Evolutionary conservation across 2,113 vertebrate species (phyloP).

Genomic region (Anhinga rufa): DNA sequence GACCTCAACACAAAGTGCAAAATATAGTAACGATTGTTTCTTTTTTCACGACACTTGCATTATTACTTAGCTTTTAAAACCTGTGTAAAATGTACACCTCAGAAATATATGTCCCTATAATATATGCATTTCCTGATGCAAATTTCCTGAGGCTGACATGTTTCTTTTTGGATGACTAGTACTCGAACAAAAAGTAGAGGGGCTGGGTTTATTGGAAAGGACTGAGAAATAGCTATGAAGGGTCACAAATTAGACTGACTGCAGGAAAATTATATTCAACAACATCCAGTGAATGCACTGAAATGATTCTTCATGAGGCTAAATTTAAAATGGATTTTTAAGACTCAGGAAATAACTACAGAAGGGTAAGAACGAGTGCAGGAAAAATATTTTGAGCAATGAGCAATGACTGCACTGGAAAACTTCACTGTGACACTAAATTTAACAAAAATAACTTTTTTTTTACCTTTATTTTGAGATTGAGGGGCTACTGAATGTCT

Average conservation of each 20-base stretch:
- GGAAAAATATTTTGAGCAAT: background rate
- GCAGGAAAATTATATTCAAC: background rate
- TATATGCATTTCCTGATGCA: background rate
- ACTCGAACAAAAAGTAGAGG: background rate
- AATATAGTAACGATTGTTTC: background rate
- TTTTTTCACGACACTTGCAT: background rate
- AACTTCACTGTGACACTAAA: background rate
- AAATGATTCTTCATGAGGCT: constrained; percentile 10
- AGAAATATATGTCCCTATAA: background rate
- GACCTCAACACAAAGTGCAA: background rate
- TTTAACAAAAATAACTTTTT: background rate
- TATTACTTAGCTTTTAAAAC: background rate
- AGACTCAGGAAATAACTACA: background rate
- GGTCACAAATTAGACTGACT: background rate
- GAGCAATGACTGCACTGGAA: background rate
- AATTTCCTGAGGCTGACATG: background rate
- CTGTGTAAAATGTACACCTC: background rate
- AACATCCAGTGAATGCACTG: constrained; percentile 6
- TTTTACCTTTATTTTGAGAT: background rate
- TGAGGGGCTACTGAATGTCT: background rate
- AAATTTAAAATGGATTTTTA: constrained; percentile 34
- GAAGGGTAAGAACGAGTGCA: background rate
- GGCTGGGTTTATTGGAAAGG: background rate
- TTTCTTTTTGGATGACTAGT: background rate
- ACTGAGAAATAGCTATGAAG: background rate